These are phyloP conservation scores for Caenorhabditis imperialis DNA, from an alignment of 2,888 invertebrate species.

Conservation along the genomic window DNA sequence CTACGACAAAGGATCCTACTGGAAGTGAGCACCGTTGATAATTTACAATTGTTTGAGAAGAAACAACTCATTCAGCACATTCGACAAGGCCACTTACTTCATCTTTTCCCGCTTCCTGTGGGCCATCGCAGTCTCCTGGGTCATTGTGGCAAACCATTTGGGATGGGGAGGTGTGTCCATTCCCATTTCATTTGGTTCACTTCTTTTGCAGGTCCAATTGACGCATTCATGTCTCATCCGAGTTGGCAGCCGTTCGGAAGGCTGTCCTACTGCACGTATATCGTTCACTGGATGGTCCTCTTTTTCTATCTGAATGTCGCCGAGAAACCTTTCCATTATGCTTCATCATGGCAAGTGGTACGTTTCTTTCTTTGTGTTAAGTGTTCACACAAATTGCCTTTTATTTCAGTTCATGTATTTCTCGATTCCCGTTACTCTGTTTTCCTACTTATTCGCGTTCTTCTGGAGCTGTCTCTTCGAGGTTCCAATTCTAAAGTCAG, in stretches of 20 bases:
- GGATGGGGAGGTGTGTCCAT: slow-evolving; percentile 79
- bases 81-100: slow-evolving; percentile 40
- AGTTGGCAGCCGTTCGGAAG: slow-evolving; percentile 89
- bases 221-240: slow-evolving; percentile 86
- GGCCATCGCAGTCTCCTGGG: slow-evolving; percentile 79
- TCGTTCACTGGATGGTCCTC: slow-evolving; percentile 78
- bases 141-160: slow-evolving; percentile 79
- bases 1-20: slow-evolving; percentile 35
- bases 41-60: no score
- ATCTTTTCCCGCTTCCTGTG: slow-evolving; percentile 77
- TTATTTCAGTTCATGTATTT: slow-evolving; percentile 55
- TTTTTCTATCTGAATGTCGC: slow-evolving; percentile 41
- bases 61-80: slow-evolving; percentile 34
- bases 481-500: slow-evolving; percentile 46
- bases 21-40: no score
- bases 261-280: slow-evolving; percentile 92
- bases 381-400: neutral
- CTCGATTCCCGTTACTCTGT: slow-evolving; percentile 29
- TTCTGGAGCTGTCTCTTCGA: slow-evolving; percentile 60
- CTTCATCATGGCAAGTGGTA: slow-evolving; percentile 43
- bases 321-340: slow-evolving; percentile 33
- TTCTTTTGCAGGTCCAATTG: slow-evolving; percentile 80
- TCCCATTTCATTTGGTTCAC: neutral
- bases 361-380: no score
- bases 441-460: slow-evolving; percentile 53